These are phyloP conservation scores for Panulirus ornatus DNA, from an alignment of 1,140 invertebrate genomes.

Conservation along the genomic window DNA sequence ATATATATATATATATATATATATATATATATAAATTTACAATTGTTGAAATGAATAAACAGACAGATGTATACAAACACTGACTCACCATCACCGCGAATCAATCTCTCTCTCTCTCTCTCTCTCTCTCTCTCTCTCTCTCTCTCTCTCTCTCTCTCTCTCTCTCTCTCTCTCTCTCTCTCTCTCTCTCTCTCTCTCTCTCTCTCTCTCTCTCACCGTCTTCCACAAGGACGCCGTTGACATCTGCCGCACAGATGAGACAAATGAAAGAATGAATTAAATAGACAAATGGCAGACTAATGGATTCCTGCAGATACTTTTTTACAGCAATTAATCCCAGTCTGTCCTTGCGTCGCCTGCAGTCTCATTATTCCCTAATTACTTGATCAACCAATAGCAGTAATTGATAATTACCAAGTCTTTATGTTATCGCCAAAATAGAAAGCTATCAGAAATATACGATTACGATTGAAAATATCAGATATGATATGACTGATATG, in stretches of 20 bases:
- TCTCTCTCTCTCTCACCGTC: neutral
- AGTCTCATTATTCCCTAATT: slow-evolving; percentile 39
- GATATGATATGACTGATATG: too few species aligned
- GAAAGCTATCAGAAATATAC: too few species aligned
- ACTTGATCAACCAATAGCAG: slow-evolving; percentile 27
- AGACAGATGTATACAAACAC: neutral
- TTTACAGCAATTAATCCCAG: slow-evolving; percentile 32
- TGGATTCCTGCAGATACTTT: slow-evolving; percentile 15
- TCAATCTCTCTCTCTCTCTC: neutral
- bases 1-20: neutral
- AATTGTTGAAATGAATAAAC: neutral
- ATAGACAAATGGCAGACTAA: neutral
- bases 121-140: slow-evolving; percentile 1
- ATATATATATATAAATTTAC: neutral
- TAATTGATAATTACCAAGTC: neutral
- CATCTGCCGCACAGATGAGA: neutral
- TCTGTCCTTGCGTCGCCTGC: neutral
- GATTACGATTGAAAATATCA: too few species aligned
- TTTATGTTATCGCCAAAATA: too few species aligned
- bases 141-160: neutral
- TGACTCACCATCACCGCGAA: neutral
- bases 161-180: neutral
- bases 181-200: neutral
- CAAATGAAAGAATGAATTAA: slow-evolving; percentile 15
- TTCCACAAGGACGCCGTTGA: neutral